phyloP scores from a whole-genome alignment of 64 coral and sea anemone species.

The Stylophora pistillata region DNA sequence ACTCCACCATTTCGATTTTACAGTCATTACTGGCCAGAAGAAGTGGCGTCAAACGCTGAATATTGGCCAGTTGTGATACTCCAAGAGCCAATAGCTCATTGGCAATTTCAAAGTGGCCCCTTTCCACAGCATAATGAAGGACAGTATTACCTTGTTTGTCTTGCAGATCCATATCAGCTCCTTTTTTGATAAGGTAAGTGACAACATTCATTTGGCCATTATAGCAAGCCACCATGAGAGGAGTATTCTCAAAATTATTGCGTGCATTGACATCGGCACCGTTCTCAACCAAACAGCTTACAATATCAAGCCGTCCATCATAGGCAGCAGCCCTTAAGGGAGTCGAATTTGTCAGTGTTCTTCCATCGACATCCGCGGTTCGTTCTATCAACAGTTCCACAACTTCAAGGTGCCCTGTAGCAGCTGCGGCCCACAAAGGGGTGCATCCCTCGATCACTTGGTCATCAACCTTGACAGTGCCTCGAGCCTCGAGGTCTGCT shows the following conservation, averaged over 20 bases:
- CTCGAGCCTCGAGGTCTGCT: slow-evolving; percentile 43
- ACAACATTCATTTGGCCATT: slow-evolving; percentile 80
- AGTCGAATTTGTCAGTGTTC: slow-evolving; percentile 48
- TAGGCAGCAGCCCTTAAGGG: slow-evolving; percentile 46
- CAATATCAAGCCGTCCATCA: slow-evolving; percentile 62
- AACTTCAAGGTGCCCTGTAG: slow-evolving; percentile 38
- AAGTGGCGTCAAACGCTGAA: slow-evolving; percentile 66
- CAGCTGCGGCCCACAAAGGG: slow-evolving; percentile 49
- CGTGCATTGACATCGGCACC: slow-evolving; percentile 76
- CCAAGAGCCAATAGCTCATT: slow-evolving; percentile 51
- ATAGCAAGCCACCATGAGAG: slow-evolving; percentile 83
- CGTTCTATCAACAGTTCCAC: slow-evolving; percentile 42
- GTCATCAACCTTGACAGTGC: slow-evolving; percentile 56
- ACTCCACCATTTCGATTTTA: slow-evolving; percentile 79
- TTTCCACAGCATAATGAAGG: slow-evolving; percentile 77
- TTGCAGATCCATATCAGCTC: slow-evolving; percentile 66
- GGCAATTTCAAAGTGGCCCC: slow-evolving; percentile 71
- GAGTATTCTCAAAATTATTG: slow-evolving; percentile 87
- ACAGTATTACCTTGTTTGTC: slow-evolving; percentile 82
- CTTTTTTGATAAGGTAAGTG: slow-evolving; percentile 56
- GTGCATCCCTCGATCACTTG: slow-evolving; percentile 53
- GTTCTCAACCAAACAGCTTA: slow-evolving; percentile 64
- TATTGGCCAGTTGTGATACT: slow-evolving; percentile 54
- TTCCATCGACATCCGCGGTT: slow-evolving; percentile 43
- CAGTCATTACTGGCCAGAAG: slow-evolving; percentile 79